phyloP scores from a whole-genome alignment of 2,797 vertebrate species.

The Darevskia nairensis region DNA sequence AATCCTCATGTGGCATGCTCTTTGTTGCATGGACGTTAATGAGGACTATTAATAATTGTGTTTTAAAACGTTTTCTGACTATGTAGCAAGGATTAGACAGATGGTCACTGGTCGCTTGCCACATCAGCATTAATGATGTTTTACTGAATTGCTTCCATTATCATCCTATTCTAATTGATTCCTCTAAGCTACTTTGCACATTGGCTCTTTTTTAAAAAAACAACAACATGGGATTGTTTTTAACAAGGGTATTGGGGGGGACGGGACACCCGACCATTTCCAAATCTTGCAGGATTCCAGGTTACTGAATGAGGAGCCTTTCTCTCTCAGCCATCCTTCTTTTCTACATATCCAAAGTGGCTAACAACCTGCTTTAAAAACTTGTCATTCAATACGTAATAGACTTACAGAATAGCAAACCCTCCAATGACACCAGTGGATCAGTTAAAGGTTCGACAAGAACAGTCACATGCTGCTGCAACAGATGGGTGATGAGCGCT shows the following conservation, averaged over 20 bases:
- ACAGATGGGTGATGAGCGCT: neutral
- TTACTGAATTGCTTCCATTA: conserved; percentile 65
- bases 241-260: neutral
- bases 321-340: too few relatives aligned
- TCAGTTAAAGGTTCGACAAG: too few relatives aligned
- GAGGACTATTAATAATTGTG: conserved; percentile 64
- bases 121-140: conserved; percentile 60
- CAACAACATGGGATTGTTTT: conserved; percentile 34
- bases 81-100: conserved; percentile 67
- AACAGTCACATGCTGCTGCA: neutral
- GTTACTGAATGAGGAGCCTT: conserved; percentile 7
- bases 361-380: neutral
- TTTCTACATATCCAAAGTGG: neutral
- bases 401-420: neutral
- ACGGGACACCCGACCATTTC: fast-evolving
- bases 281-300: conserved; percentile 28
- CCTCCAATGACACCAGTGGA: neutral
- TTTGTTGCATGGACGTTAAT: conserved; percentile 65
- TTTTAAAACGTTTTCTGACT: conserved; percentile 62
- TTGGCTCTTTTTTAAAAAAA: conserved; percentile 55
- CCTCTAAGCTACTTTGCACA: conserved; percentile 54
- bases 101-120: conserved; percentile 68
- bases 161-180: conserved; percentile 66
- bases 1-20: conserved; percentile 35
- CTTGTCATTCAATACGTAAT: too few relatives aligned